Conservation (phyloP, 2,888 invertebrate genomes). For the Laothoe populi region DNA sequence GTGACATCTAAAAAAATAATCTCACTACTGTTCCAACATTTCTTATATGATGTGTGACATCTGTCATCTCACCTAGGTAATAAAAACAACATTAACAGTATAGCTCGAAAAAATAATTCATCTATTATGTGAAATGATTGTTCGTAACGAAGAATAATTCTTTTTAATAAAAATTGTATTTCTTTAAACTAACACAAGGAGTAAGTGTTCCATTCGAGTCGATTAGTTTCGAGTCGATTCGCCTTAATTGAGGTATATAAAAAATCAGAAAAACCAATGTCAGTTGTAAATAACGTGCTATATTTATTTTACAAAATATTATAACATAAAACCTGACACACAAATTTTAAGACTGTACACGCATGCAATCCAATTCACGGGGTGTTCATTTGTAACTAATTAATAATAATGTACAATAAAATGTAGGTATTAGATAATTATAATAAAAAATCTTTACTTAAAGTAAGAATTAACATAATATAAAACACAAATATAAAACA, state of each 20-base stretch:
- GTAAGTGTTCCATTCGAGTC: no score
- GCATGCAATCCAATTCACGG: conserved; percentile 75
- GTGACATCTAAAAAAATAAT: no score
- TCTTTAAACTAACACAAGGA: no score
- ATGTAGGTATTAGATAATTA: conserved; percentile 55
- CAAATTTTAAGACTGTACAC: conserved; percentile 79
- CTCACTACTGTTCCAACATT: no score
- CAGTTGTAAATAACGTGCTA: conserved; percentile 84
- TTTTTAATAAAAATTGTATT: no score
- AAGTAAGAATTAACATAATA: conserved; percentile 58
- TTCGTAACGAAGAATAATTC: no score
- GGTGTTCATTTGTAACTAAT: conserved; percentile 61
- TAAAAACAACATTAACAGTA: no score
- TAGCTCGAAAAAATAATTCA: no score
- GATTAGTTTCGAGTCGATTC: no score
- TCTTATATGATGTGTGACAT: no score
- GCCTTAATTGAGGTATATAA: neutral
- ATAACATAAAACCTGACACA: conserved; percentile 81
- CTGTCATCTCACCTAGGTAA: no score
- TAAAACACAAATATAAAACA: conserved; percentile 67
- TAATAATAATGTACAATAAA: conserved; percentile 68
- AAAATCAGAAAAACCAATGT: conserved; percentile 42
- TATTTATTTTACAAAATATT: conserved; percentile 85
- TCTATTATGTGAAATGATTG: no score
- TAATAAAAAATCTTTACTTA: conserved; percentile 64